Conservation (phyloP, 2,888 invertebrate species). For the Atrina japonica region DNA sequence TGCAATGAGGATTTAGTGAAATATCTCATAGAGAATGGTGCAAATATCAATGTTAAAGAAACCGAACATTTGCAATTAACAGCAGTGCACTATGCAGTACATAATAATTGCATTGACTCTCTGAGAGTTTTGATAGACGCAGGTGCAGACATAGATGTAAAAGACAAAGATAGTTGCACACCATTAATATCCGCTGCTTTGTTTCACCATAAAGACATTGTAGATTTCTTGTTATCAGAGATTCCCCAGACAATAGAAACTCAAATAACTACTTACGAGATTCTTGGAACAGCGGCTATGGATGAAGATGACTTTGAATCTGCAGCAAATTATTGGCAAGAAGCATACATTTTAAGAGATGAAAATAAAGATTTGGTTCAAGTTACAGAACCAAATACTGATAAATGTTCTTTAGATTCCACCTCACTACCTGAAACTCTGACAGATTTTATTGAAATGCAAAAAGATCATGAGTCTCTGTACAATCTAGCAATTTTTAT, state of each 20-base stretch:
- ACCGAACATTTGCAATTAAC: conserved; percentile 18
- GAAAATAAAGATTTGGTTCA: conserved; percentile 1
- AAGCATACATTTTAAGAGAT: not conserved
- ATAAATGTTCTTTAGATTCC: too few species aligned
- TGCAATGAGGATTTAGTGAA: conserved; percentile 12
- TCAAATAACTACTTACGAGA: conserved; percentile 24
- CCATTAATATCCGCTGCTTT: conserved; percentile 24
- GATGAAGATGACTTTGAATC: conserved; percentile 13
- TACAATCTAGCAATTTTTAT: not conserved
- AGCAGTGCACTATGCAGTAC: conserved; percentile 35
- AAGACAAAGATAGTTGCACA: conserved; percentile 16
- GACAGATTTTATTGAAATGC: too few species aligned
- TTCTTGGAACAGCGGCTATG: conserved; percentile 16
- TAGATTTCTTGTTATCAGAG: conserved; percentile 3
- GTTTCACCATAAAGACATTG: conserved; percentile 5
- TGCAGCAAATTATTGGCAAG: not conserved
- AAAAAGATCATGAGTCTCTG: too few species aligned
- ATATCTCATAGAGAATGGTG: conserved; percentile 29
- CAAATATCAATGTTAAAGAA: conserved; percentile 27
- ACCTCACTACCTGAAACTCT: conserved; percentile 2
- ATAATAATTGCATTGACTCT: conserved; percentile 23
- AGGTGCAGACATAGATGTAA: conserved; percentile 14
- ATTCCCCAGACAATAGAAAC: conserved; percentile 3
- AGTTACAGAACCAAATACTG: too few species aligned
- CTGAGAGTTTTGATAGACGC: conserved; percentile 9